phyloP scores from a whole-genome alignment of 2,113 vertebrate species.

The Dasyornis broadbenti region DNA sequence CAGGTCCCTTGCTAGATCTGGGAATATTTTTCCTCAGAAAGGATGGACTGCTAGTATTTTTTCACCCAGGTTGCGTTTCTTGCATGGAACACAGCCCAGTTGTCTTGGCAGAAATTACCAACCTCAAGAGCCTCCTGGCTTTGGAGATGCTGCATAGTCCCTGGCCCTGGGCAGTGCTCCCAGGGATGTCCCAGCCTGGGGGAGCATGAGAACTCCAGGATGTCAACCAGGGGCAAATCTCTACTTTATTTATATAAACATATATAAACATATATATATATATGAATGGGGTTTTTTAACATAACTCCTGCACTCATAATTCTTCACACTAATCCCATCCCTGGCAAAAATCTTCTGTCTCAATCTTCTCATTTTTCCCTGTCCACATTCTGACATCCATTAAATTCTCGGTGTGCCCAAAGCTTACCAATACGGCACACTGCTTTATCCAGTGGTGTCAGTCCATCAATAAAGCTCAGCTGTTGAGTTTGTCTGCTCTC shows the following conservation, averaged over 20 bases:
- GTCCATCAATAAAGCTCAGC: slow-evolving; percentile 66
- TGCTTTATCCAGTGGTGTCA: slow-evolving; percentile 31
- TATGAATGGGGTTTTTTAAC: background rate
- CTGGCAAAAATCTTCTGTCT: slow-evolving; percentile 42
- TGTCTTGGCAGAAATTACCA: background rate
- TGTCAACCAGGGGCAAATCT: background rate
- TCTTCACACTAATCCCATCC: slow-evolving; percentile 27
- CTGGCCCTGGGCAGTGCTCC: background rate
- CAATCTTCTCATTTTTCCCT: slow-evolving; percentile 26
- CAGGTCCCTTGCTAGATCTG: too few relatives aligned
- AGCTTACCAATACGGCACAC: slow-evolving; percentile 49
- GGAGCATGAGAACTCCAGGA: background rate
- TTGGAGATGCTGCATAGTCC: background rate
- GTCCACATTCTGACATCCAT: slow-evolving; percentile 54
- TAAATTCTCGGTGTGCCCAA: slow-evolving; percentile 64
- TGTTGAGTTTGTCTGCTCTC: slow-evolving; percentile 1
- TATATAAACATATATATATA: background rate
- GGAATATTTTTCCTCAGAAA: background rate
- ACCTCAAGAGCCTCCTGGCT: background rate
- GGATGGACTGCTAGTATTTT: accelerated
- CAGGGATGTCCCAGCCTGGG: background rate
- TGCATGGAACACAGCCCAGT: accelerated
- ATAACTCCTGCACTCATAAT: background rate
- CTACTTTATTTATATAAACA: background rate
- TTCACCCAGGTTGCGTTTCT: accelerated